Percentiles rank a stretch among this genome's conserved stretches.
These are phyloP conservation scores for Alexandromys fortis DNA, from an alignment of 2,113 vertebrate genomes.

Conservation along the genomic window DNA sequence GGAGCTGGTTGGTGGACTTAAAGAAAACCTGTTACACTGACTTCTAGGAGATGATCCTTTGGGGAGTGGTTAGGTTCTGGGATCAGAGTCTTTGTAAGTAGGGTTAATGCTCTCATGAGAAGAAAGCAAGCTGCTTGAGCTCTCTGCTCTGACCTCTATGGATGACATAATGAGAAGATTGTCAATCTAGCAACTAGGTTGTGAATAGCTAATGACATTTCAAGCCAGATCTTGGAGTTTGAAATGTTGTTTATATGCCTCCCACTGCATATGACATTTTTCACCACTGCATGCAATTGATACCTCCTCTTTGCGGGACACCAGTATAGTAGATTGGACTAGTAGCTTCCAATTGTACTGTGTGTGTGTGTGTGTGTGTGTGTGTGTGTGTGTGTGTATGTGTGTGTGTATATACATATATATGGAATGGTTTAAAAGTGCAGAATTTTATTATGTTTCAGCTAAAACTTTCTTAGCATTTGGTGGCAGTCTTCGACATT, in stretches of 20 bases:
- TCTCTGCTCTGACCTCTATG: background rate
- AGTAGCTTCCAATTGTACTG: background rate
- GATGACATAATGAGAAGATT: background rate
- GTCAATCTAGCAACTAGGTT: too few relatives aligned
- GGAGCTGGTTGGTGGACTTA: background rate
- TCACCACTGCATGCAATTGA: background rate
- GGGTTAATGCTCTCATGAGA: background rate
- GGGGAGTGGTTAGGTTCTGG: background rate
- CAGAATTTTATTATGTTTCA: background rate
- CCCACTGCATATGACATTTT: background rate
- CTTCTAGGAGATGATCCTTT: background rate
- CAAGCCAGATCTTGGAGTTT: background rate
- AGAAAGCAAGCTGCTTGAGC: background rate
- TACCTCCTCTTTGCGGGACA: background rate
- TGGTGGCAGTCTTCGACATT: background rate
- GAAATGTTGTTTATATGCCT: background rate
- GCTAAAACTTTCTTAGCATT: background rate
- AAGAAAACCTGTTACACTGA: background rate
- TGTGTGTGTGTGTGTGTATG: rapidly evolving
- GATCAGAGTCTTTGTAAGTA: background rate
- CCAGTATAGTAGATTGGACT: background rate
- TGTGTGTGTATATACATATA: background rate
- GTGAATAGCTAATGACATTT: background rate
- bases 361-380: too few relatives aligned
- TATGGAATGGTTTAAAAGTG: background rate